Evolutionary conservation across 2,888 invertebrate genomes (phyloP), one percentile per base, ranked within the genome.

Genomic region (Blastobasis adustella): DNA sequence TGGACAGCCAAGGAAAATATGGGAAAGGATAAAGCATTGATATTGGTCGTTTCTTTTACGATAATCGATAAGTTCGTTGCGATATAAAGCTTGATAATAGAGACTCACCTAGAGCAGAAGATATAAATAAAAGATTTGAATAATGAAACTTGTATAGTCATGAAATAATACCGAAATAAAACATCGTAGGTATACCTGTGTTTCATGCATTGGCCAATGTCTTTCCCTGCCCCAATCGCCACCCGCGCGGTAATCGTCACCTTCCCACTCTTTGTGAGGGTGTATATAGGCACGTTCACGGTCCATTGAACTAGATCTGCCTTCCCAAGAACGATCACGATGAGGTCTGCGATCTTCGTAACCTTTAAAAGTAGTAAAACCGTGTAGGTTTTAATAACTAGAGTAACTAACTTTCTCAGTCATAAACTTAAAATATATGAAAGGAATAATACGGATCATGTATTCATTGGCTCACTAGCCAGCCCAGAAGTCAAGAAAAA

Each of bases 261-360:
- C 82, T 10, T 89, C 88, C 89, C 89, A 89, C 9, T 89, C 89
- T 68, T 89, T 89, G 57, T 83, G 87, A 0, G 83, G 76, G 65
- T 89, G 89, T 63, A 87, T 75, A 54, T 88, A 89, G 1, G 78
- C 77, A 42, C 89, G 79, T 49, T 89, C 89, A 50, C 86, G 80
- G 46, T 89, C 89, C 57, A 88, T 70, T 0, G 89, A 88, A 5
- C 82, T 76, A 47, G 86, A 82, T 5, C 87, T 76, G n/a, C 87
- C 83, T 57, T 89, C 90, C 91, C 91, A 90, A 10, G 91, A 90
- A 43, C 86, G 89, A 61, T 90, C 86, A 42, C 91, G 86, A 56
- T 79, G 82, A 6, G 80, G 82, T 46, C 89, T 86, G 37, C 89
- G 77, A 49, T 89, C 89, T 54, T 90, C 90, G 63, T 89, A 89